phyloP scores from a whole-genome alignment of 2,888 invertebrate species.

The Synergus japonicus region DNA sequence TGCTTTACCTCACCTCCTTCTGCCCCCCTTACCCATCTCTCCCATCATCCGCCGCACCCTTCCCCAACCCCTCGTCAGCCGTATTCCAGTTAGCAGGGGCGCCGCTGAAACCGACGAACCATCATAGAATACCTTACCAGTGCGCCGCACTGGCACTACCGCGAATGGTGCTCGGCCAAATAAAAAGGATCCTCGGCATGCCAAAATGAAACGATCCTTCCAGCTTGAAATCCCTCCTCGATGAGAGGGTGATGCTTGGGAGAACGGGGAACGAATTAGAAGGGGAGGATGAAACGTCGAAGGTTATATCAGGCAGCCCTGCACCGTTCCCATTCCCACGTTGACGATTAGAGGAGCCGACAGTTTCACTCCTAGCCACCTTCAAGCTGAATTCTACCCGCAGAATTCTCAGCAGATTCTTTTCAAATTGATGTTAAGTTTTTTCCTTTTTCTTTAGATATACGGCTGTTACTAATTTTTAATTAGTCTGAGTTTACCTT shows the following conservation, averaged over 20 bases:
- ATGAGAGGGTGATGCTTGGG: constrained; percentile 44
- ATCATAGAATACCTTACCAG: constrained; percentile 71
- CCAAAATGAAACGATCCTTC: constrained; percentile 66
- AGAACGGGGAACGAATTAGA: constrained; percentile 36
- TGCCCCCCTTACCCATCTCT: constrained; percentile 48
- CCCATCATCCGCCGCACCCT: constrained; percentile 41
- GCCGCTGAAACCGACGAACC: constrained; percentile 67
- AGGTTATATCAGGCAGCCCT: constrained; percentile 38
- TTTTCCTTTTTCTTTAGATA: too few relatives aligned
- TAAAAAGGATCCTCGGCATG: constrained; percentile 65
- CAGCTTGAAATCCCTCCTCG: constrained; percentile 50
- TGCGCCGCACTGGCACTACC: constrained; percentile 62
- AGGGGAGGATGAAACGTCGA: constrained; percentile 45
- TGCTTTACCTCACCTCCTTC: constrained; percentile 53
- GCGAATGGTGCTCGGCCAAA: constrained; percentile 51
- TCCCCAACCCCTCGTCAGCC: constrained; percentile 57
- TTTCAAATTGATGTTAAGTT: background rate
- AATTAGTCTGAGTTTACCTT: background rate
- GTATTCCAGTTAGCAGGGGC: constrained; percentile 71
- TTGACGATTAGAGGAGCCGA: constrained; percentile 44
- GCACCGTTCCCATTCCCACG: constrained; percentile 28
- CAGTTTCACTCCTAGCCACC: constrained; percentile 49
- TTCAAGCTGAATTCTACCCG: background rate
- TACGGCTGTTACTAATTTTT: background rate
- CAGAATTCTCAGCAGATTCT: constrained; percentile 37